Base-by-base conservation (phyloP, 2,797 vertebrate genomes). In the Pelobates cultripes region DNA sequence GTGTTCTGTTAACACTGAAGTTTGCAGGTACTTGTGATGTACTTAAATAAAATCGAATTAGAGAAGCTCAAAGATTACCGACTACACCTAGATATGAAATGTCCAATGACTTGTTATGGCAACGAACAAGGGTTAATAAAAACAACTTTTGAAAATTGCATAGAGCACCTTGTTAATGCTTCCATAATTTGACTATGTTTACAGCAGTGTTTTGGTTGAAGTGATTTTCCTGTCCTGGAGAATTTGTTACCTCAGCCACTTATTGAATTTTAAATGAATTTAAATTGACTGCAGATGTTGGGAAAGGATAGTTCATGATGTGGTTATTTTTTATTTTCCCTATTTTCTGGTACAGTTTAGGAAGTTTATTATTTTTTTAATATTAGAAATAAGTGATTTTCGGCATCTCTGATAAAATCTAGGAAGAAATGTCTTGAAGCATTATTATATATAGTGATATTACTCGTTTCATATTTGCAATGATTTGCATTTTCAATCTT, bases 201-300 rank as follows among this genome's bases (percentile, higher is more conserved):
- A 91, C 87, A 83, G 87, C 86, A 87, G 47, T 78, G 83, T 84
- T 89, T 88, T 86, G 88, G 87, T 87, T 89, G 81, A 87, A 89
- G 86, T 90, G 85, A 83, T 91, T 89, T 87, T 81, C 85, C 81
- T 80, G 86, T 81, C 73, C 3, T 76, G 79, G 86, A 89, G 88
- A 86, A 79, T 87, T 88, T 86, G 55, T 85, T 88, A 83, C 86
- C 71, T 84, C 85, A 87, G 89, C 86, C 88, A 87, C 86, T 87
- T 91, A 91, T 90, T 89, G 89, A 89, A 91, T 91, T 91, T 90
- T 89, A 90, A 90, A 90, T 89, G 87, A 89, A 88, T 84, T 87
- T 86, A 89, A 91, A 90, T 91, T 91, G 88, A 87, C 86, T 89
- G 84, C 82, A 78, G 87, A 89, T 85, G 81, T 75, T 87, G 64